Evolutionary conservation across 2,888 invertebrate genomes (phyloP), one percentile per base, ranked within the genome.

Genomic region (Creontiades dilutus): DNA sequence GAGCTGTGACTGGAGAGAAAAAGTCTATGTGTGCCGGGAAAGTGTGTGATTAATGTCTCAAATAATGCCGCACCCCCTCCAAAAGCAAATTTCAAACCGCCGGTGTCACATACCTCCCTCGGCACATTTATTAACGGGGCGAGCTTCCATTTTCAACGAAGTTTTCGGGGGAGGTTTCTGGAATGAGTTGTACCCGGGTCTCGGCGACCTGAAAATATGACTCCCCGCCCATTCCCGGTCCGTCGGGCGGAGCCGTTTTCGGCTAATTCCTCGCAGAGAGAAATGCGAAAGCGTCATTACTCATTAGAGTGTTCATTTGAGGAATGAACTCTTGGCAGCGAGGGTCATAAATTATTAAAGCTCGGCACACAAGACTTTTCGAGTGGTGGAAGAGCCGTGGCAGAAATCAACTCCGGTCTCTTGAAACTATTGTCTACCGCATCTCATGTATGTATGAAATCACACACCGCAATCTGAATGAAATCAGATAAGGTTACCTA

Each of bases 1-100:
- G 61, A 19, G 9, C n/a, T 61, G 9, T 19, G 61, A 14, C 14
- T 52, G 52, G 11, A 12, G 11, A 12, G 16, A 16, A 52, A 52
- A 52, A 14, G 52, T 16, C 12, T 16, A 19, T 61, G 0, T 61
- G 61, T 61, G 61, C 3, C 52, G 4, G 61, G 61, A 61, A 61
- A 61, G 61, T 61, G 61, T n/a, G 61, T 61, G 61, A 61, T 61
- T 61, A 61, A 61, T 61, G 61, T 61, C 61, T 61, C 61, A 61
- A 61, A 61, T 61, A 61, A 61, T n/a, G n/a, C 19, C n/a, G n/a
- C n/a, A 61, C 14, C 61, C 3, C 16, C 16, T n/a, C 61, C 52
- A 52, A 61, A 61, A 19, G 16, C 61, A 61, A 61, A 61, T 61
- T 61, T 19, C 61, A 61, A 52, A 61, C 61, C 61, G 61, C 61